Base-by-base conservation (phyloP, 2,888 invertebrate species). In the Bursaphelenchus okinawaensis region DNA sequence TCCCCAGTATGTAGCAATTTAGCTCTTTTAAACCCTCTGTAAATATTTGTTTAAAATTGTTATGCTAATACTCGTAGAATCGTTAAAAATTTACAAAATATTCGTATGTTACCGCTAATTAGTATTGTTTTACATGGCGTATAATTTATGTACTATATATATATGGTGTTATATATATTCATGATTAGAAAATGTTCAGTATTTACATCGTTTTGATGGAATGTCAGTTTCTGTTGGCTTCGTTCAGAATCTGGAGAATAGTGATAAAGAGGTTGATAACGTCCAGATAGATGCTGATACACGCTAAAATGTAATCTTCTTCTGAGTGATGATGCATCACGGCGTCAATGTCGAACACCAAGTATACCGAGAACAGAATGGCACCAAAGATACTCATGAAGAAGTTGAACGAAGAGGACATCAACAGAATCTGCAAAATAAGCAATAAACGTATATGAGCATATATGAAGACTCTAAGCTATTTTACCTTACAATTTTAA, bases 231-330 rank as follows among this genome's bases (percentile, higher is more conserved):
- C 75, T 52, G 60, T 73, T 69, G 29, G 75, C 71, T 54, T 77
- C 76, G 50, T 71, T 71, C 9, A 80, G 62, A 60, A 79, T 73
- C 70, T 88, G 88, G 61, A 92, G 85, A 74, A 90, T 88, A 67
- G 90, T 87, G 64, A 92, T 86, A 85, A 92, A 92, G 71, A 92
- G 85, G 84, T 92, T 92, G 71, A 92, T 86, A 66, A 92, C 90
- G 80, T 92, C 92, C 85, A 92, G 86, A 83, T 92, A 92, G 52
- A 92, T 85, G 83, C 89, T 90, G 82, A 92, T 90, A 0, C 91
- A 89, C 1, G 91, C 91, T 58, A 90, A 84, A 75, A 92, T 91
- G 84, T 92, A 92, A 81, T 92, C 92, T 83, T 92, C 91, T 0
- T 91, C 89, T 7, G 70, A 71, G 69, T 75, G 70, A 52, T 71